Evolutionary conservation across 1,140 invertebrate genomes (phyloP).

Genomic region (Acromyrmex heyeri): DNA sequence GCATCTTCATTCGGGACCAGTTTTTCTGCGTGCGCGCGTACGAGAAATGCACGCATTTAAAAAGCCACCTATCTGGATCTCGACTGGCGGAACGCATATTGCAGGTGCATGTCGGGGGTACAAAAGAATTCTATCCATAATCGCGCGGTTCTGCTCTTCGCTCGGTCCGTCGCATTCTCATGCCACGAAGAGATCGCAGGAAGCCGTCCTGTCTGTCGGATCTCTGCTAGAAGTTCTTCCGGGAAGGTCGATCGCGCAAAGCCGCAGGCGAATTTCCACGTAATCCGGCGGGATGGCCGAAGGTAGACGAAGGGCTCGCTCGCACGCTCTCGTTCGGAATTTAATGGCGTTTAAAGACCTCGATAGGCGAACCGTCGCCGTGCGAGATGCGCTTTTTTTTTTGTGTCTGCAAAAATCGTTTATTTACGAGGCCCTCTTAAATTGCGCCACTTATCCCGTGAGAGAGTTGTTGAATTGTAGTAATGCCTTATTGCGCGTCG

Average conservation of each 20-base stretch:
- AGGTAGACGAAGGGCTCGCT: constrained; percentile 19
- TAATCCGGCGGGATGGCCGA: constrained; percentile 59
- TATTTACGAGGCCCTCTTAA: constrained; percentile 20
- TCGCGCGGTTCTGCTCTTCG: constrained; percentile 18
- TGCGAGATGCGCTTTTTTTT: constrained; percentile 12
- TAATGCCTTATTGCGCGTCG: constrained; percentile 31
- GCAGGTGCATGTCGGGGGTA: constrained; percentile 33
- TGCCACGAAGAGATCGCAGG: constrained; percentile 52
- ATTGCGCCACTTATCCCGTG: constrained; percentile 27
- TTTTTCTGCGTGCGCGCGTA: constrained; percentile 45
- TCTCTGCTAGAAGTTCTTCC: constrained; percentile 60
- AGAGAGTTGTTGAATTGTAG: not conserved
- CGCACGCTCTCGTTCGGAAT: constrained; percentile 35
- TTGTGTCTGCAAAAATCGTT: constrained; percentile 20
- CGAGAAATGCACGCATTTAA: constrained; percentile 50
- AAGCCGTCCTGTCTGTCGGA: constrained; percentile 51
- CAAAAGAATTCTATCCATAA: constrained; percentile 62
- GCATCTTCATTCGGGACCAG: constrained; percentile 63
- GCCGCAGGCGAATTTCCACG: constrained; percentile 68
- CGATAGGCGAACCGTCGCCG: not conserved
- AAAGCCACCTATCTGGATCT: constrained; percentile 45
- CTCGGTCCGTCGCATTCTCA: constrained; percentile 24
- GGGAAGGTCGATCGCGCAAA: constrained; percentile 70
- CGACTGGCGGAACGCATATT: constrained; percentile 17
- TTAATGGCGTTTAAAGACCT: constrained; percentile 34